A percentile compares a stretch with the other conserved stretches of the same genome.
Conservation (phyloP, 2,888 invertebrate genomes). For the Lapara coniferarum region DNA sequence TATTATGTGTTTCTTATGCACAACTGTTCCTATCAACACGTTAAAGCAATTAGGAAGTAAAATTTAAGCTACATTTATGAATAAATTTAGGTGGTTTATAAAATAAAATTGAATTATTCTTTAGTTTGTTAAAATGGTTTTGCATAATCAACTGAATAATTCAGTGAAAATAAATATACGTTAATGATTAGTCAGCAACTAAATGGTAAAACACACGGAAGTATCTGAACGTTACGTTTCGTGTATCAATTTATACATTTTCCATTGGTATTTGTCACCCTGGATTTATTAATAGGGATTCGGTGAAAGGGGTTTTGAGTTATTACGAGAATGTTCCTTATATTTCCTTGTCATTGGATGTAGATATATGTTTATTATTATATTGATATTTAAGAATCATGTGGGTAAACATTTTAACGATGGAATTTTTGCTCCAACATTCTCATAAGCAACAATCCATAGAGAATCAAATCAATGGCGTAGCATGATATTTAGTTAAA, state of each 20-base stretch:
- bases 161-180: neutral
- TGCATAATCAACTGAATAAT: too few relatives aligned
- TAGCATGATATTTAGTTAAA: too few relatives aligned
- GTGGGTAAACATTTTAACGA: too few relatives aligned
- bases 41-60: neutral
- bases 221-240: neutral
- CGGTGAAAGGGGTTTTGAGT: neutral
- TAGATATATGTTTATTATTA: too few relatives aligned
- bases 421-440: too few relatives aligned
- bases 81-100: too few relatives aligned
- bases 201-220: constrained; percentile 6
- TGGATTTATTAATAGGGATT: neutral
- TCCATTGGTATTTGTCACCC: neutral
- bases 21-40: neutral
- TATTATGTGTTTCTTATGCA: neutral
- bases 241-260: neutral
- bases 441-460: too few relatives aligned
- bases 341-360: too few relatives aligned
- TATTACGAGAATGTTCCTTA: too few relatives aligned
- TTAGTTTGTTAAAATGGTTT: neutral
- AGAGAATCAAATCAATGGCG: too few relatives aligned
- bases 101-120: neutral
- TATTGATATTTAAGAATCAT: too few relatives aligned
- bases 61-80: neutral
- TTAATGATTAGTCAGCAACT: neutral